Evolutionary conservation across 2,888 invertebrate species (phyloP).

Genomic region (Ormyrus labotus): DNA sequence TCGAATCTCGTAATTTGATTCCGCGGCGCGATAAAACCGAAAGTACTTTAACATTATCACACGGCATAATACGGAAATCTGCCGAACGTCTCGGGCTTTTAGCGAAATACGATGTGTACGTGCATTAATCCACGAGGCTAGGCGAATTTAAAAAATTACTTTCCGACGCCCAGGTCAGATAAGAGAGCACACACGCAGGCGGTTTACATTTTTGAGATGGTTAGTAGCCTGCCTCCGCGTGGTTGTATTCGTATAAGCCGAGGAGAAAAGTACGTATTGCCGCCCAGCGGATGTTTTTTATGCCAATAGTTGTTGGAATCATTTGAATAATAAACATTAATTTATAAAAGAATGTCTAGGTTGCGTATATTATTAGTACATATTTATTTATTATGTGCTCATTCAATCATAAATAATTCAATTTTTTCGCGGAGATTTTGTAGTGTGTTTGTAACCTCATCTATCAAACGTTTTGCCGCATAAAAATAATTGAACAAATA

Average conservation of each 20-base stretch:
- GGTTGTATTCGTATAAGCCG: not conserved
- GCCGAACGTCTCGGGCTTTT: not conserved
- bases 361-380: too few species aligned
- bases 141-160: not conserved
- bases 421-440: too few species aligned
- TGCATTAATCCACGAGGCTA: not conserved
- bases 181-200: slow-evolving; percentile 3
- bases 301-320: not conserved
- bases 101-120: not conserved
- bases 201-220: slow-evolving; percentile 45
- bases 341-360: too few species aligned
- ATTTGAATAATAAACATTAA: not conserved
- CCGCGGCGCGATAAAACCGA: not conserved
- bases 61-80: too few species aligned
- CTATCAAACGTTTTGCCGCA: too few species aligned
- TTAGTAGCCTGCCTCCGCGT: slow-evolving; percentile 30
- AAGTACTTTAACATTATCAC: not conserved
- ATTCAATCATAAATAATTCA: too few species aligned
- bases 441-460: too few species aligned
- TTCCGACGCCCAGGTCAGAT: slow-evolving; percentile 16
- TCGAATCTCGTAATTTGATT: not conserved
- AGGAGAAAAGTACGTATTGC: slow-evolving; percentile 5
- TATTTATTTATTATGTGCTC: too few species aligned
- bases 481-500: too few species aligned
- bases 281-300: slow-evolving; percentile 3